Base-by-base conservation (phyloP, 2,113 vertebrate species). In the Carassius gibelio region DNA sequence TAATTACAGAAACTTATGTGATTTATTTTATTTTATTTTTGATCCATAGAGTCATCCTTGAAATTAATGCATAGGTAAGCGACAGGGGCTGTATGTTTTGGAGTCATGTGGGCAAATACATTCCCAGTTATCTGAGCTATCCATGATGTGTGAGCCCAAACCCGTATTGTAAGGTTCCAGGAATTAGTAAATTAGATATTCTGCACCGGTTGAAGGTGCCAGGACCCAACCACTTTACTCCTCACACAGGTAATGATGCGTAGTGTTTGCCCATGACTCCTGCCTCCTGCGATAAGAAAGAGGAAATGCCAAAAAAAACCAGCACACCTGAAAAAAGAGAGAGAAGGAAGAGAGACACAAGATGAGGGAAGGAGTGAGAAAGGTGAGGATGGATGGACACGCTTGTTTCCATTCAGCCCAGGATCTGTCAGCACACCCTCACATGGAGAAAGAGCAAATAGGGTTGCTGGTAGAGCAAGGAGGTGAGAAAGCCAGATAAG, bases 191-290 rank as follows among this genome's bases (percentile, higher is more conserved):
- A 38, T 84, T 80, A 86, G 85, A 79, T 87, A 90, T 90, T 88
- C 90, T 90, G 87, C 79, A 89, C 75, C 38, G 75, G 21, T 85
- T 80, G 77, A 90, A 83, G 84, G 87, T 83, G 84, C 85, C 81
- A 86, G 72, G 79, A 77, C 68, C 85, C 48, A 48, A 50, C 69
- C 74, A 72, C 26, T 84, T 88, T 90, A 85, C 85, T 92, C 90
- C 85, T 92, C 90, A 90, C 64, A 21, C 82, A 90, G 87, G 89
- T 92, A 92, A 92, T 91, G 91, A 89, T 23, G 87, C 87, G 59
- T 91, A 86, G 52, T 85, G 85, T 86, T 90, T 90, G 87, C 84
- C 83, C 81, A 50, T 83, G 84, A 68, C 71, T 84, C 75, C 84
- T 87, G 87, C 81, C 81, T 90, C 85, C 86, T 62, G 91, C 84